phyloP scores from a whole-genome alignment of 2,888 invertebrate genomes.

The Chaetoderma sp. region DNA sequence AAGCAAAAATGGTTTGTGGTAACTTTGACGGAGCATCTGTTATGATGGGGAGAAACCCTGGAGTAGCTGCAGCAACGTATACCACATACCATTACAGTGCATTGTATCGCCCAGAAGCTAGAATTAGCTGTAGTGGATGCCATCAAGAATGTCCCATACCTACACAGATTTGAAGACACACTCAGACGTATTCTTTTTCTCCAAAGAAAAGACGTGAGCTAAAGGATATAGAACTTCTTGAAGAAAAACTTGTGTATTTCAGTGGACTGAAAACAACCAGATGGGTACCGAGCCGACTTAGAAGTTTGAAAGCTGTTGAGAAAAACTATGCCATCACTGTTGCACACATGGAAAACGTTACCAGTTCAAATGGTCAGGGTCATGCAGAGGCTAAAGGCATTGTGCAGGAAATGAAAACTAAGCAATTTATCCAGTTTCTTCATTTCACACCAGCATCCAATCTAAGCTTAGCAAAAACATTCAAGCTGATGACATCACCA shows the following conservation, averaged over 20 bases:
- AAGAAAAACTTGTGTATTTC: background rate
- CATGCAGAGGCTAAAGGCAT: background rate
- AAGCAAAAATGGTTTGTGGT: background rate
- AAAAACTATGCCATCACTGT: background rate
- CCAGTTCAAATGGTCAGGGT: background rate
- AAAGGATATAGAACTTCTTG: background rate
- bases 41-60: background rate
- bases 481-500: background rate
- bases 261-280: background rate
- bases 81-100: background rate
- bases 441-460: background rate
- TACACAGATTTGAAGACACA: conserved; percentile 21
- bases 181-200: conserved; percentile 10
- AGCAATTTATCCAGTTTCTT: background rate
- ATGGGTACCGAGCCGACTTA: background rate
- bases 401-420: background rate
- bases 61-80: background rate
- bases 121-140: background rate
- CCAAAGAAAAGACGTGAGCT: background rate
- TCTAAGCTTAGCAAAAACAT: background rate
- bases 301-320: background rate
- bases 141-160: conserved; percentile 9
- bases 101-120: background rate
- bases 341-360: background rate
- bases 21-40: conserved; percentile 3